Conservation (phyloP, 2,888 invertebrate genomes). For the Limnephilus auricula region DNA sequence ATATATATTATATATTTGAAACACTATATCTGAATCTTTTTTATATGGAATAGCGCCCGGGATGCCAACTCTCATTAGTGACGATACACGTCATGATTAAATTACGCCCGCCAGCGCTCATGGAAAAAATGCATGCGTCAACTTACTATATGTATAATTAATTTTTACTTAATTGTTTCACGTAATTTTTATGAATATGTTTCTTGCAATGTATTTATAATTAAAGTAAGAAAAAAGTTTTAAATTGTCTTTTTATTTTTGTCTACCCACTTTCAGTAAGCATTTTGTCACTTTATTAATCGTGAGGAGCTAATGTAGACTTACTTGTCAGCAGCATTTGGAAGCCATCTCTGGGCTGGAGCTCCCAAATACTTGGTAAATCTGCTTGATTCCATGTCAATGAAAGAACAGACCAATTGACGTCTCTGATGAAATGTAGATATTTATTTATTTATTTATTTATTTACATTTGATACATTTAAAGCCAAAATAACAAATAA, state of each 20-base stretch:
- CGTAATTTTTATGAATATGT: conserved; percentile 54
- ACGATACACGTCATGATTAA: neutral
- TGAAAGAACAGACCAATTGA: no score
- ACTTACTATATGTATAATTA: conserved; percentile 47
- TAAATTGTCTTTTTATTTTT: conserved; percentile 23
- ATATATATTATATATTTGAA: conserved; percentile 32
- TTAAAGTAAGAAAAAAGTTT: conserved; percentile 51
- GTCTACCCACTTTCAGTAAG: neutral
- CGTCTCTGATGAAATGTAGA: no score
- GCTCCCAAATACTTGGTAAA: no score
- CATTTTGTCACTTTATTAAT: no score
- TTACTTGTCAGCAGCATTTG: neutral
- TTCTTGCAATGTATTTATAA: conserved; percentile 54
- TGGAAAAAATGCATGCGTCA: conserved; percentile 47
- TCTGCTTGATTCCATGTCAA: no score
- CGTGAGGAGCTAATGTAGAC: no score
- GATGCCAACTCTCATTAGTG: conserved; percentile 9
- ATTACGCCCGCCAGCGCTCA: neutral
- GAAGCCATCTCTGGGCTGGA: no score
- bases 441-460: no score
- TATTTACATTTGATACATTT: no score
- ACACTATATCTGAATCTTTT: neutral
- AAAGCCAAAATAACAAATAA: no score
- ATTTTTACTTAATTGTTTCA: conserved; percentile 53
- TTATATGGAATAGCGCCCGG: conserved; percentile 6